Base-by-base conservation (phyloP, 2,797 vertebrate species). In the Enteromius fasciolatus region DNA sequence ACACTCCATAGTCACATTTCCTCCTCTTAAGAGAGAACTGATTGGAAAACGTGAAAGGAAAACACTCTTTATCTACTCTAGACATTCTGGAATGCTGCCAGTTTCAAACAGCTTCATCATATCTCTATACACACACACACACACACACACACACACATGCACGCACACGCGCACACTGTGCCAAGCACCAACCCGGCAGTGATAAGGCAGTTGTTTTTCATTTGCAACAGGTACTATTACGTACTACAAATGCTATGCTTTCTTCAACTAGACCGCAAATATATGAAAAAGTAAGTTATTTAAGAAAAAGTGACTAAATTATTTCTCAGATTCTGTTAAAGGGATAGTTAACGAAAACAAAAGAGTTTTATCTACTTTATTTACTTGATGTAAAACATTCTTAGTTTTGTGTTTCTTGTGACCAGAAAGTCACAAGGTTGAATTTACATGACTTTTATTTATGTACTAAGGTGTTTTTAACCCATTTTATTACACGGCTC, bases 291-390 rank as follows among this genome's bases (percentile, higher is more conserved):
- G 2, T 20, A 17, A 50, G 11, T 17, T 11, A 46, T 9, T 3
- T 12, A 54, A 73, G 33, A 52, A 69, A 70, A 25, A 59, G 78
- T 77, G 78, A 78, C 82, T 6, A 44, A 33, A 72, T 85, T 33
- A 5, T n/a, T 46, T 74, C 87, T 89, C 89, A 73, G 80, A 41
- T 44, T 72, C 8, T 10, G 23, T 46, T 70, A 48, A 70, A 28
- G 14, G 68, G n/a, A 48, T 15, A 73, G 44, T 52, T 72, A 25
- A 11, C 2, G 1, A 25, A 63, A 31, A 31, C 5, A 28, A n/a
- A 57, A 63, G 14, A 28, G 6, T 28, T 31, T 33, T 33, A 33
- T 4, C 3, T 33, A 33, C 31, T 33, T 33, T 4, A 33, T 33
- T 33, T 33, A 33, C 31, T 33, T 5, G 44, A 52, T 33, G 4